Base-by-base conservation (phyloP, 2,113 vertebrate genomes). In the Semnornis frantzii region DNA sequence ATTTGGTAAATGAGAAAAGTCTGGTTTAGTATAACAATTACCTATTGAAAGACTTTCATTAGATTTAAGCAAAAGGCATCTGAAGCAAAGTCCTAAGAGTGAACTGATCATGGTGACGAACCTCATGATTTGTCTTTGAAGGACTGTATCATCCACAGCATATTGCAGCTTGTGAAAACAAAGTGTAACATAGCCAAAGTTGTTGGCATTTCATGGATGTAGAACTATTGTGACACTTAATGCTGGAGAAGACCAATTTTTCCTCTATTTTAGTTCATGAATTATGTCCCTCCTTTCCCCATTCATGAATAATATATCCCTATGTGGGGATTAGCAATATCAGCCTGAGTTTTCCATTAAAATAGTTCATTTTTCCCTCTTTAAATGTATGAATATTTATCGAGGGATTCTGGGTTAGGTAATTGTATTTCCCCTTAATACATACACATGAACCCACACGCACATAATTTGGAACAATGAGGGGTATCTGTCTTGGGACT, bases 361-460 rank as follows among this genome's bases (percentile, higher is more conserved):
- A 95, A 82, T 30, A 65, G 37, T 64, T 85, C 12, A 59, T 58
- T 52, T 90, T 75, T 13, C 27, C 85, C n/a, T 76, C 24, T 83
- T 84, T 60, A 88, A 86, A 68, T 82, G 63, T 68, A 89, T 92
- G 28, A 92, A 93, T 87, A 95, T 85, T 94, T 95, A 79, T 90
- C 33, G 76, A 70, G 54, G 37, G 66, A 89, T 88, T 78, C 30
- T 17, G 16, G 14, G 15, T 75, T 92, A 85, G 78, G 63, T 95
- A 92, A 78, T 63, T 63, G 14, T 70, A 57, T 85, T 92, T 91
- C 34, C 10, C 48, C 52, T 42, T 80, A 83, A 90, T 60, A 50
- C 46, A 83, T 52, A 37, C 25, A 31, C 48, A 76, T 62, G 42
- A 85, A 66, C 82, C 44, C 19, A 58, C 42, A 66, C 34, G 27